Conservation (phyloP, 2,888 invertebrate genomes). For the Drosophila cracens region DNA sequence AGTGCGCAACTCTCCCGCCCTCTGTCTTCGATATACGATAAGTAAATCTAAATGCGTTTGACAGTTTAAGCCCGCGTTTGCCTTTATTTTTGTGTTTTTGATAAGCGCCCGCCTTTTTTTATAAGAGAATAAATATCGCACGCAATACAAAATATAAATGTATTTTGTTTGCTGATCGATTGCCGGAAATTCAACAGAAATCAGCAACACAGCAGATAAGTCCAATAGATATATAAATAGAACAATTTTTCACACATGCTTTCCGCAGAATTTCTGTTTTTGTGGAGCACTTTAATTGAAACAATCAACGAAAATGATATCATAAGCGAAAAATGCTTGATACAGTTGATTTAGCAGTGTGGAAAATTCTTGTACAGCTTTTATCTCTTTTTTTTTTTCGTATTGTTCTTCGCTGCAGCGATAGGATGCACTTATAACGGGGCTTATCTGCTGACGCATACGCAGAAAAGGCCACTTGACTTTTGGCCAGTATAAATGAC, state of each 20-base stretch:
- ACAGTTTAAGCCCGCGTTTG: conserved; percentile 50
- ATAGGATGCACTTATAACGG: conserved; percentile 48
- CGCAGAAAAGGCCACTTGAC: conserved; percentile 50
- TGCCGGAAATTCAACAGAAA: conserved; percentile 50
- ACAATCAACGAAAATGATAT: conserved; percentile 60
- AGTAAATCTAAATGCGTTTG: conserved; percentile 44
- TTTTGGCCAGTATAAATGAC: conserved; percentile 50
- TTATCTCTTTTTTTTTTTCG: neutral
- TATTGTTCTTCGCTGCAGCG: conserved; percentile 18
- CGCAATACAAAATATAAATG: conserved; percentile 43
- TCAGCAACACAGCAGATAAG: conserved; percentile 38
- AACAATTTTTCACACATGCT: conserved; percentile 60
- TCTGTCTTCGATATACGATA: conserved; percentile 22
- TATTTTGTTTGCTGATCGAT: conserved; percentile 60
- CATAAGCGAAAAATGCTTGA: conserved; percentile 30
- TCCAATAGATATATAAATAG: conserved; percentile 52
- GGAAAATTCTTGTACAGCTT: conserved; percentile 23
- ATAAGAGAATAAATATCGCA: conserved; percentile 40
- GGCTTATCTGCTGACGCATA: conserved; percentile 60
- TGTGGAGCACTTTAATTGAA: conserved; percentile 47
- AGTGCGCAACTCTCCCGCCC: neutral
- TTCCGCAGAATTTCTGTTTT: conserved; percentile 38
- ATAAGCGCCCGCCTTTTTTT: conserved; percentile 36
- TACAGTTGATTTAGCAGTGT: conserved; percentile 7
- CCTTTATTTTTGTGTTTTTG: conserved; percentile 15